Evolutionary conservation across 2,888 invertebrate species (phyloP).

Genomic region (Lingula anatina): DNA sequence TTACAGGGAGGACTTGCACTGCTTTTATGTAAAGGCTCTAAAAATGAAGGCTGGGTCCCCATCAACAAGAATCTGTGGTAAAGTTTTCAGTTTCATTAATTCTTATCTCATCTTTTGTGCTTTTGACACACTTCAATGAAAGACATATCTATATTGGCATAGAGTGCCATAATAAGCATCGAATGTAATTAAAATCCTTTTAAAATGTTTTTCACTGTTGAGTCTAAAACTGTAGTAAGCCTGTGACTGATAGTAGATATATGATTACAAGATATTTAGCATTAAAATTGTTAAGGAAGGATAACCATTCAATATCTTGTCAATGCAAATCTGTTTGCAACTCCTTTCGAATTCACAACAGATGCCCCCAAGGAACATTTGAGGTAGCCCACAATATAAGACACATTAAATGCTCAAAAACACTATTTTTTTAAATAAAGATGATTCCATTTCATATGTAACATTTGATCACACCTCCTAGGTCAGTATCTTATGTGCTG

Average conservation of each 20-base stretch:
- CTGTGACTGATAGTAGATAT: background rate
- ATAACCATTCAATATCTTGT: too few relatives aligned
- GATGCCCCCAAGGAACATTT: too few relatives aligned
- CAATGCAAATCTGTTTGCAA: too few relatives aligned
- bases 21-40: slow-evolving; percentile 65
- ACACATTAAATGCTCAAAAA: too few relatives aligned
- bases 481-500: slow-evolving; percentile 85
- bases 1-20: slow-evolving; percentile 60
- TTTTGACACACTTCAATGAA: background rate
- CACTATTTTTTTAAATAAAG: too few relatives aligned
- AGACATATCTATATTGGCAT: background rate
- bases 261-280: too few relatives aligned
- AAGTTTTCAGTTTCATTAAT: too few relatives aligned
- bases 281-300: too few relatives aligned
- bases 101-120: background rate
- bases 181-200: background rate
- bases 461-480: slow-evolving; percentile 52
- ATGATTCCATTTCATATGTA: too few relatives aligned
- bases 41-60: slow-evolving; percentile 77
- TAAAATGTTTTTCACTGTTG: background rate
- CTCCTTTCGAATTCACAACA: too few relatives aligned
- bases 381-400: too few relatives aligned
- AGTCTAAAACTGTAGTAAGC: background rate
- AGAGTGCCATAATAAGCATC: background rate
- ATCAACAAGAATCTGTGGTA: slow-evolving; percentile 91